Evolutionary conservation across 2,888 invertebrate species (phyloP).

Genomic region (Ectemnius cavifrons): DNA sequence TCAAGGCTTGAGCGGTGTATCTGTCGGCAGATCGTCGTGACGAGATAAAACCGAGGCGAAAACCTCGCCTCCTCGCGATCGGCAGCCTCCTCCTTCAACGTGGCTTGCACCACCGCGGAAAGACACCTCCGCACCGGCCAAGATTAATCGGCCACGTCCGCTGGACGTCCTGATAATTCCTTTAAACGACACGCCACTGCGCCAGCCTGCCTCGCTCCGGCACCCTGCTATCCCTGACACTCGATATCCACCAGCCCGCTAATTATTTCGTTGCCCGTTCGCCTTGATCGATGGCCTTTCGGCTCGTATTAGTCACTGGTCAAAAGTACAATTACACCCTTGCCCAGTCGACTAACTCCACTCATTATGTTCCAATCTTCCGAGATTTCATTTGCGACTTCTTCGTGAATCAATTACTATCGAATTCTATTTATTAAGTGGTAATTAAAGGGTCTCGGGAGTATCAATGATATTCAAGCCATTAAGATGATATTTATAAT

Average conservation of each 20-base stretch:
- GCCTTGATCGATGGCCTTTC: background rate
- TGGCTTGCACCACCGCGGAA: slow-evolving; percentile 41
- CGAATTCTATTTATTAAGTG: no score
- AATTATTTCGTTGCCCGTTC: slow-evolving; percentile 45
- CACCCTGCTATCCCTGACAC: slow-evolving; percentile 34
- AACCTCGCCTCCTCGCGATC: slow-evolving; percentile 61
- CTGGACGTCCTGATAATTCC: slow-evolving; percentile 55
- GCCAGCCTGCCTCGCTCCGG: slow-evolving; percentile 30
- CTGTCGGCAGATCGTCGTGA: slow-evolving; percentile 75
- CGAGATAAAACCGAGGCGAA: slow-evolving; percentile 68
- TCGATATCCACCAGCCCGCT: slow-evolving; percentile 28
- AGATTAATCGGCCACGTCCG: slow-evolving; percentile 55
- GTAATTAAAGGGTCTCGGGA: no score
- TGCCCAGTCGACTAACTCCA: no score
- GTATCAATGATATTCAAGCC: no score
- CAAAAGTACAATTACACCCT: no score
- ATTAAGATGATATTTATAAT: no score
- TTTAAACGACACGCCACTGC: slow-evolving; percentile 52
- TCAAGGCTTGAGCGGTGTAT: slow-evolving; percentile 71
- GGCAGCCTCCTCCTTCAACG: slow-evolving; percentile 50
- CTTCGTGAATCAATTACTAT: no score
- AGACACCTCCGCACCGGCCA: slow-evolving; percentile 47
- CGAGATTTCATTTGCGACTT: no score
- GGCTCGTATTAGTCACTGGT: no score
- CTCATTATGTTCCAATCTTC: no score